These are phyloP conservation scores for Colostygia pectinataria DNA, from an alignment of 2,888 invertebrate species.

Conservation along the genomic window DNA sequence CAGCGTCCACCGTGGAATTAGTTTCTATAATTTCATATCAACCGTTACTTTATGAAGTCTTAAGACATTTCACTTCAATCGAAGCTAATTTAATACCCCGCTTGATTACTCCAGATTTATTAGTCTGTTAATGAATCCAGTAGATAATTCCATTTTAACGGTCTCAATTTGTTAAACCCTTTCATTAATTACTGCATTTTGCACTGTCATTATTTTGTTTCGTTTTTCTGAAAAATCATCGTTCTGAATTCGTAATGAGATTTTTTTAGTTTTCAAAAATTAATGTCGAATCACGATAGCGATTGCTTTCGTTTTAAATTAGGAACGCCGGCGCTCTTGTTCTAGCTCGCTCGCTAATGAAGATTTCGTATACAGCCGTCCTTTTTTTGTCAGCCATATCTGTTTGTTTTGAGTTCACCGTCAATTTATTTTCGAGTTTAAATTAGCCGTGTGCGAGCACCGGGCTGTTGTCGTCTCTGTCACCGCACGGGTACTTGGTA, in stretches of 20 bases:
- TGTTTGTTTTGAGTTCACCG: constrained; percentile 80
- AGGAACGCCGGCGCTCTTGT: constrained; percentile 61
- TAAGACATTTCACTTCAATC: constrained; percentile 41
- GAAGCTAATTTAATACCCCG: constrained; percentile 57
- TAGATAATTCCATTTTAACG: constrained; percentile 67
- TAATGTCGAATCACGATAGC: constrained; percentile 73
- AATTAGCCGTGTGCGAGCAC: constrained; percentile 72
- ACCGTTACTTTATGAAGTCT: constrained; percentile 38
- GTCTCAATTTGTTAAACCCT: constrained; percentile 68
- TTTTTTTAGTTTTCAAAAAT: constrained; percentile 51
- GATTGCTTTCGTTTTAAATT: constrained; percentile 68
- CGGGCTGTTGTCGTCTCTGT: constrained; percentile 56
- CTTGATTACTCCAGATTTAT: constrained; percentile 65
- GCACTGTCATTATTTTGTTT: constrained; percentile 71
- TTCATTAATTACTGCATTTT: constrained; percentile 63
- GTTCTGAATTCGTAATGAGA: constrained; percentile 64
- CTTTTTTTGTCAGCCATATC: constrained; percentile 79
- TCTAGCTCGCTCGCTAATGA: constrained; percentile 70
- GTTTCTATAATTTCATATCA: constrained; percentile 29
- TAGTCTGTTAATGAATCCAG: constrained; percentile 61
- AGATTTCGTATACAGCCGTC: constrained; percentile 73
- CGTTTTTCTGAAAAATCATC: constrained; percentile 65
- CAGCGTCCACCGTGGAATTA: constrained; percentile 29
- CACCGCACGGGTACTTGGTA: constrained; percentile 28
- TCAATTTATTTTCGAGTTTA: constrained; percentile 80